Evolutionary conservation across 2,797 vertebrate genomes (phyloP), one percentile per base, ranked within the genome.

Genomic region (Lophura swinhoii): DNA sequence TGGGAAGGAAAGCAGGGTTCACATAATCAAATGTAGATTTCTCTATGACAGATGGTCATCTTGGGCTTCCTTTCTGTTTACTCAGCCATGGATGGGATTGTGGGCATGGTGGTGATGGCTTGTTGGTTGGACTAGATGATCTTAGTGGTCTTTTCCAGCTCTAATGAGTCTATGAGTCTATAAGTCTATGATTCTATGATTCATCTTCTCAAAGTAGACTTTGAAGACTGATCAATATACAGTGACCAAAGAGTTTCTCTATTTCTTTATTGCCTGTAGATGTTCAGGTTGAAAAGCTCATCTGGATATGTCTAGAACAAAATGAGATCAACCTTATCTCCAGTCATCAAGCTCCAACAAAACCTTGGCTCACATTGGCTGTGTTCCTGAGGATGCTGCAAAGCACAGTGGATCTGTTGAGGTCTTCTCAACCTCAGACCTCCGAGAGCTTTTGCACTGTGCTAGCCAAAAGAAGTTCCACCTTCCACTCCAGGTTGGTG

Each of bases 301-400:
- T 10, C 29, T 70, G 58, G 44, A 75, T 64, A 59, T 6, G 6
- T 23, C 64, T 26, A 46, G 24, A 46, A 21, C 22, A 33, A 59
- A 23, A 26, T 58, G 28, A 75, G 44, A 59, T 64, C 18, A 37
- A n/a, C 9, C 12, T 49, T 16, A 60, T 35, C 33, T 6, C 31
- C 22, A 48, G 18, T 14, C 28, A 39, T 18, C 11, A 41, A 43
- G 29, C 35, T 55, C 59, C 26, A 49, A 18, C 46, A 76, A 4
- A 22, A n/a, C 15, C 21, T 69, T 31, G 49, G 23, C 17, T 69
- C 28, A 10, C 0, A 0, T 4, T 12, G 68, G 26, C 33, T n/a
- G 17, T 21, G 37, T 26, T 7, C 73, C 28, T 26, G 33, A 17
- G 51, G 64, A 51, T 48, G 26, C 48, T 16, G 35, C 15, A 56